Evolutionary conservation across 2,888 invertebrate genomes (phyloP), one percentile per base, ranked within the genome.

Genomic region (Dicyrtoma fusca): DNA sequence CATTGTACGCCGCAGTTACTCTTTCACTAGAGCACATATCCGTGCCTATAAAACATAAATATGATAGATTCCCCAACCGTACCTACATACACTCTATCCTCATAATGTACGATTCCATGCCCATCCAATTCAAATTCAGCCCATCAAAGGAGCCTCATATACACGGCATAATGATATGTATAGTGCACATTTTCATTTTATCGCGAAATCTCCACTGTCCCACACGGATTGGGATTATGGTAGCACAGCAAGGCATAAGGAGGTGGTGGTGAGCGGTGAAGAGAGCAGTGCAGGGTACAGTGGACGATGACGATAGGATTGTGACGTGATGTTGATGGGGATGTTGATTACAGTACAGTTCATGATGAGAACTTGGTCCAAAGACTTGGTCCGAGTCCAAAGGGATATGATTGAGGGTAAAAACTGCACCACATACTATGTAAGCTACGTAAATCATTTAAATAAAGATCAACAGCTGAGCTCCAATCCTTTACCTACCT

Each of bases 401-500:
- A 65, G 65, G 65, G 26, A 65, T 65, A 23, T 51, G 49, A 49
- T n/a, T 17, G 49, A 49, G 49, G 49, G 49, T 49, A 49, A 49
- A 14, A 49, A 14, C 14, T 17, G 17, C 49, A 49, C 49, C 25
- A 57, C 57, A 57, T 13, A 14, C 21, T 25, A 23, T 11, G 26
- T 21, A 21, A 53, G 53, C 1, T 61, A 55, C 44, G 68, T 45
- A 57, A 68, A 45, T 34, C 47, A 34, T 34, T 23, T 44, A 57
- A 44, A 59, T 26, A 59, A 68, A 68, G 68, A 68, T 59, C 45
- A 57, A 42, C 49, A 19, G 47, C 21, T 53, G 45, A 64, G 47
- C 47, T 64, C 17, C 57, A 57, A 59, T 68, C 68, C 68, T 68
- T 68, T 68, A 68, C 68, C 68, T 68, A 68, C 68, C 68, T 68